These are phyloP conservation scores for Cataglyphis albicans DNA, from an alignment of 2,888 invertebrate genomes.

Conservation along the genomic window DNA sequence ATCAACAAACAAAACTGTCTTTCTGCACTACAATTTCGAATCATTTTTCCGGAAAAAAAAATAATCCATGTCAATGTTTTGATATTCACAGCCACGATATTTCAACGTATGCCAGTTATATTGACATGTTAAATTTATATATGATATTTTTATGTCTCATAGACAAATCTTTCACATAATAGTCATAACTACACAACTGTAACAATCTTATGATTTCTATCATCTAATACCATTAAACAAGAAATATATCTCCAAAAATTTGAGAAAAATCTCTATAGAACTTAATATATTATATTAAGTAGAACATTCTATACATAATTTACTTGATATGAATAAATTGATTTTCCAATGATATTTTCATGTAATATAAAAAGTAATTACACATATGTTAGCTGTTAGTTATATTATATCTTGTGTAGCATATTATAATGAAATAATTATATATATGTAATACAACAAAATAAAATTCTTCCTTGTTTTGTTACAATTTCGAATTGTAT, in stretches of 20 bases:
- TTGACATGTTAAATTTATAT: slow-evolving; percentile 34
- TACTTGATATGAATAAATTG: background rate
- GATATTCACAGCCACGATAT: slow-evolving; percentile 80
- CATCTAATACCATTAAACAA: background rate
- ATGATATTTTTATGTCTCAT: background rate
- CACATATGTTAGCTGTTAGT: background rate
- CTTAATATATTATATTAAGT: background rate
- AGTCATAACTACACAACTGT: slow-evolving; percentile 58
- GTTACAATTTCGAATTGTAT: background rate
- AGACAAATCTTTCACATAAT: slow-evolving; percentile 38
- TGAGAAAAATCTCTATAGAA: background rate
- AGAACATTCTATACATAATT: background rate
- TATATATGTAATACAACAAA: background rate
- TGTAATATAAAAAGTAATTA: background rate
- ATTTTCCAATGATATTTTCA: background rate
- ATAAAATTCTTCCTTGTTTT: background rate
- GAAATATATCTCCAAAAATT: slow-evolving; percentile 17
- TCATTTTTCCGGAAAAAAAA: slow-evolving; percentile 45
- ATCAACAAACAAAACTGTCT: slow-evolving; percentile 49
- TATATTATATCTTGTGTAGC: background rate
- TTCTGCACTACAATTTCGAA: slow-evolving; percentile 30
- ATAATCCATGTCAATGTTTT: slow-evolving; percentile 60
- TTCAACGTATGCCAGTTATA: slow-evolving; percentile 59
- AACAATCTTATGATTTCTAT: background rate
- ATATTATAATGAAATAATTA: background rate